These are phyloP conservation scores for Lepetodrilus schrolli DNA, from an alignment of 2,888 invertebrate species.

Conservation along the genomic window DNA sequence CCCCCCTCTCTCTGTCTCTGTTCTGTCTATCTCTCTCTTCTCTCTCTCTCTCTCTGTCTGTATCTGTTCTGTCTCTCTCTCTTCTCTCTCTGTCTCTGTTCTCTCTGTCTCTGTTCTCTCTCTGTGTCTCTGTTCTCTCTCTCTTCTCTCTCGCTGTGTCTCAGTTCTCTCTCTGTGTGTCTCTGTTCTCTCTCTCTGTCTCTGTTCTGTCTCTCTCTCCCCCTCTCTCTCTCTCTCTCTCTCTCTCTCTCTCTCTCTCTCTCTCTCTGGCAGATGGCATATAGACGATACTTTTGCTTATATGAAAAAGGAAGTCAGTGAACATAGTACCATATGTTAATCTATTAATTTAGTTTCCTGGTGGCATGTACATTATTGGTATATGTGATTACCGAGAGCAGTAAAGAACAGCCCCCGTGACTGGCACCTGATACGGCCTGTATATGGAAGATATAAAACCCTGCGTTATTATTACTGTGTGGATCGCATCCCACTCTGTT, in stretches of 20 bases:
- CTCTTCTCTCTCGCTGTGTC: not conserved
- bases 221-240: not conserved
- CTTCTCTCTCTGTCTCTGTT: not conserved
- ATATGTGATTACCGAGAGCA: no score
- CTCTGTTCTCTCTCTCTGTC: not conserved
- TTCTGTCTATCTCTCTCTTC: no score
- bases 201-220: not conserved
- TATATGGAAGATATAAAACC: not conserved
- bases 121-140: not conserved
- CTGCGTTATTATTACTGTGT: not conserved
- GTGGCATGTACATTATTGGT: no score
- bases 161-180: not conserved
- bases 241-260: conserved; percentile 24
- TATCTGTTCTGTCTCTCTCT: not conserved
- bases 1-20: no score
- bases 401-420: no score
- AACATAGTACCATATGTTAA: no score
- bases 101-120: not conserved
- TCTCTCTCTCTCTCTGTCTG: no score
- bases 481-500: conserved; percentile 3
- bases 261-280: no score
- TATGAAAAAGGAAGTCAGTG: no score
- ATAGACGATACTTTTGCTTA: not conserved
- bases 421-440: not conserved
- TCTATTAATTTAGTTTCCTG: no score